Evolutionary conservation across 2,888 invertebrate genomes (phyloP).

Genomic region (Automeris io): DNA sequence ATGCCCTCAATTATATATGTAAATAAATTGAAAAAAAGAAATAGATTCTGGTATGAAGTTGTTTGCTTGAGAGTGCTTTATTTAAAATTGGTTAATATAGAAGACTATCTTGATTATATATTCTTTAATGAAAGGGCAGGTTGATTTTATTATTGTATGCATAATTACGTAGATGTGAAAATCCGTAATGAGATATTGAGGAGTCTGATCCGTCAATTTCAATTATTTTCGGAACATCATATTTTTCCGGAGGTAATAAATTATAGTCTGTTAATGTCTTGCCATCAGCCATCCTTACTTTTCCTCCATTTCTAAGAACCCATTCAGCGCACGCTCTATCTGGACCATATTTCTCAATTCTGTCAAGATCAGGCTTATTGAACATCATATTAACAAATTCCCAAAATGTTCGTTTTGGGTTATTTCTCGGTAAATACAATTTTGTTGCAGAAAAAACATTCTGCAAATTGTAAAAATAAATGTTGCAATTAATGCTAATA

Average conservation of each 20-base stretch:
- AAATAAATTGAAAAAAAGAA: too few species aligned
- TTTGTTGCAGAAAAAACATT: constrained; percentile 14
- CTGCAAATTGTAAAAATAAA: constrained; percentile 17
- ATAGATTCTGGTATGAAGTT: too few species aligned
- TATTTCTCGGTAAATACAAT: constrained; percentile 17
- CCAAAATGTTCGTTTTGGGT: constrained; percentile 58
- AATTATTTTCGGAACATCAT: constrained; percentile 61
- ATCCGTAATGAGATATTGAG: constrained; percentile 89
- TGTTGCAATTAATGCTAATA: too few species aligned
- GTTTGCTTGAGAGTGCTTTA: too few species aligned
- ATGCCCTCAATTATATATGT: too few species aligned
- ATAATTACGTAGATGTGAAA: constrained; percentile 83
- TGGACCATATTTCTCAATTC: constrained; percentile 86
- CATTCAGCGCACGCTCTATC: constrained; percentile 97
- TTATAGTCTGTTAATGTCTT: constrained; percentile 84
- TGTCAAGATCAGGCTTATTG: constrained; percentile 81
- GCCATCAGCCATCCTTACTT: constrained; percentile 82
- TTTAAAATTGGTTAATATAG: too few species aligned
- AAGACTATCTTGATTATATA: not conserved
- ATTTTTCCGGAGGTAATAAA: constrained; percentile 77
- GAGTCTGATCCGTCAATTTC: constrained; percentile 90
- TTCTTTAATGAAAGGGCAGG: not conserved
- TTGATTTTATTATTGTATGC: too few species aligned
- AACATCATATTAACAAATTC: constrained; percentile 79
- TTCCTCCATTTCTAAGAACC: constrained; percentile 93